Evolutionary conservation across 2,888 invertebrate species (phyloP), one percentile per base, ranked within the genome.

Genomic region (Oligia fasciuncula): DNA sequence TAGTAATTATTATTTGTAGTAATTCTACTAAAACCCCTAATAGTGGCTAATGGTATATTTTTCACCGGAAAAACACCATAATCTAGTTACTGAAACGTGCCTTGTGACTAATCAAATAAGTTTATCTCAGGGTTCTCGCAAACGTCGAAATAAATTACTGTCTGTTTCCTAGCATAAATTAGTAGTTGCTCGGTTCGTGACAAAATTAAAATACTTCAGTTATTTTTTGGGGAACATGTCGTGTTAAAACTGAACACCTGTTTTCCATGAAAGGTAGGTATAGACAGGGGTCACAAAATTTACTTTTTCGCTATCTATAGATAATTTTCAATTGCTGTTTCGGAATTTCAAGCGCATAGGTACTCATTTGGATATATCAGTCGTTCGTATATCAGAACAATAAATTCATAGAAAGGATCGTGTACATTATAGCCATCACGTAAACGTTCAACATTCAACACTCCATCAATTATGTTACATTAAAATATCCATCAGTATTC

Each of bases 401-500:
- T 0, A n/a, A n/a, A 46, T 54, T 54, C 8, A 43, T 6, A 54
- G 1, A 60, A 29, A 77, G 2, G 3, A 17, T 46, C 35, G 9
- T 62, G 11, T 67, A 67, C 1, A 62, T 57, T 74, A 29, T 17
- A 68, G n/a, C 19, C 8, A 35, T 43, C 43, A 57, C 8, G 19
- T n/a, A 60, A 68, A 68, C n/a, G 62, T 66, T 78, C 40, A 40
- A 43, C 35, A 51, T 63, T 14, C 19, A 65, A 51, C 54, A 63
- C 19, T 75, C 11, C 62, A 57, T 65, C 43, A 69, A 65, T 68
- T 49, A 8, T n/a, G 29, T 19, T 43, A 35, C 60, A 49, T 49
- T n/a, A 54, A 49, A n/a, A 66, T 49, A 46, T 57, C 13, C 70
- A 84, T 63, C 23, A 68, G 71, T 80, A 65, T 72, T 68, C 35